Conservation (phyloP, 2,113 vertebrate species). For the Rhizomys pruinosus region DNA sequence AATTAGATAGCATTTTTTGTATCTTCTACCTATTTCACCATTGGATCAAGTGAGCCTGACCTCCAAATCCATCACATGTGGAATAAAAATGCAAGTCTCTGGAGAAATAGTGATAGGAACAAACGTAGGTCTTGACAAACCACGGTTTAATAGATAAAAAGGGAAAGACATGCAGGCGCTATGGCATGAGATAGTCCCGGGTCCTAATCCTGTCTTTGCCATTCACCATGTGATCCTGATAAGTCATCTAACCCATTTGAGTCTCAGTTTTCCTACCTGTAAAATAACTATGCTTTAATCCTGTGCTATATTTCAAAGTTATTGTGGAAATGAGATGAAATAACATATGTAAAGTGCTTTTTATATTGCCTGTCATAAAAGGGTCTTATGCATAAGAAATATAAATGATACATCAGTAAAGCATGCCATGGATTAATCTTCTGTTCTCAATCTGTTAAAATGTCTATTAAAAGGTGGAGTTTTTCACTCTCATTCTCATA, state of each 20-base stretch:
- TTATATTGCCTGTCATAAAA: background rate
- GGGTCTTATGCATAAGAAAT: background rate
- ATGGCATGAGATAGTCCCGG: background rate
- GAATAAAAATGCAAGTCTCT: too few species aligned
- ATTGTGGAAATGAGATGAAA: conserved; percentile 7
- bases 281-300: background rate
- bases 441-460: conserved; percentile 14
- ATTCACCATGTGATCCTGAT: background rate
- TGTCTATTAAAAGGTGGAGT: background rate
- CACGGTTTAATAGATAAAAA: background rate
- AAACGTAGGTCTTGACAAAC: background rate
- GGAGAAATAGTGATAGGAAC: background rate
- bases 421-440: background rate
- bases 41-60: background rate
- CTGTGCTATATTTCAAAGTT: background rate
- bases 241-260: background rate
- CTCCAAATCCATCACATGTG: too few species aligned
- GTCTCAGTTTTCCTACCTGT: background rate
- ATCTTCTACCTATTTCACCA: background rate
- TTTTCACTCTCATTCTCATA: background rate
- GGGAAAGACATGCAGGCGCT: background rate
- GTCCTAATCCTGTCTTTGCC: background rate
- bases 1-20: background rate
- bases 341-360: background rate
- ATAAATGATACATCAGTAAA: background rate